phyloP scores from a whole-genome alignment of 2,113 vertebrate genomes.

The Phrynocephalus versicolor region DNA sequence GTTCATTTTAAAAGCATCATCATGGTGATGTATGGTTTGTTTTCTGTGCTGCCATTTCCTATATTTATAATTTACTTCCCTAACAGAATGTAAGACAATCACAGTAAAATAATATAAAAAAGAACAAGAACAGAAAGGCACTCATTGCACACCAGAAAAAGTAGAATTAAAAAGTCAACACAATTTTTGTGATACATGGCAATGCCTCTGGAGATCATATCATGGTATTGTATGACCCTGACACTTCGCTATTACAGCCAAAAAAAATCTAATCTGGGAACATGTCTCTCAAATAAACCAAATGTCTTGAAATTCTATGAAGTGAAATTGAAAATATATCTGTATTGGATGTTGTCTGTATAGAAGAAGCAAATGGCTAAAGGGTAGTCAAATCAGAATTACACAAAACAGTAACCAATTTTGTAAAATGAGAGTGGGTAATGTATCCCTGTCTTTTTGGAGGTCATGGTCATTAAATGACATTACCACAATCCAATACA shows the following conservation, averaged over 20 bases:
- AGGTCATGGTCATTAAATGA: neutral
- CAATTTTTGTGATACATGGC: neutral
- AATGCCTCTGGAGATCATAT: neutral
- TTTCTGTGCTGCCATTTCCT: conserved; percentile 18
- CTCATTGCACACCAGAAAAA: neutral
- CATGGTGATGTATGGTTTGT: neutral
- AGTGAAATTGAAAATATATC: conserved; percentile 14
- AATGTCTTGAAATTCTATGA: conserved; percentile 8
- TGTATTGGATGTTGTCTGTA: rapidly evolving
- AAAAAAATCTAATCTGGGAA: neutral
- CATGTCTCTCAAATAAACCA: neutral
- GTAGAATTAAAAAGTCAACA: neutral
- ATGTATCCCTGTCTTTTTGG: neutral
- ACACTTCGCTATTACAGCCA: neutral
- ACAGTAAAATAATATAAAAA: neutral
- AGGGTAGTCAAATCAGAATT: neutral
- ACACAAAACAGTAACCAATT: neutral
- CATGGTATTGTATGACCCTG: neutral
- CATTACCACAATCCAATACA: neutral
- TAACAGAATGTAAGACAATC: neutral
- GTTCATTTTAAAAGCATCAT: neutral
- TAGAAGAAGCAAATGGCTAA: neutral
- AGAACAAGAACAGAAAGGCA: neutral
- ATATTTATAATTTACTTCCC: conserved; percentile 6
- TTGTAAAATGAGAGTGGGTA: conserved; percentile 3